These are phyloP conservation scores for Grantiella picta DNA, from an alignment of 2,113 vertebrate genomes.

Conservation along the genomic window DNA sequence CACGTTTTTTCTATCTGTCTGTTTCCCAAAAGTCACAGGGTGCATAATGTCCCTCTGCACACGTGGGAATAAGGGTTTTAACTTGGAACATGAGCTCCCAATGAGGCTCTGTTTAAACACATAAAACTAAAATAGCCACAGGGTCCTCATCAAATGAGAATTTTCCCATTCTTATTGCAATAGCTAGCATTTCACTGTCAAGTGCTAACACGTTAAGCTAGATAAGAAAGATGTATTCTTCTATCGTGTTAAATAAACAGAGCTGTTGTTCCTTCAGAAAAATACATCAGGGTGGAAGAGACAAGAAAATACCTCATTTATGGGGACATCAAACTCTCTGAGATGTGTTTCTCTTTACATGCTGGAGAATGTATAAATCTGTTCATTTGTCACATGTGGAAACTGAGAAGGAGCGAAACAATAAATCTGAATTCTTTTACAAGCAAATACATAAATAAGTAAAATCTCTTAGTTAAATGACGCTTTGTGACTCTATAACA, in stretches of 20 bases:
- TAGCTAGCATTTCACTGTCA: not conserved
- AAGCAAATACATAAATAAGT: not conserved
- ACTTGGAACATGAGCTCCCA: not conserved
- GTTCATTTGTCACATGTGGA: not conserved
- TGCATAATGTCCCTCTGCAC: not conserved
- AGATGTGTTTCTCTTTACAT: not conserved
- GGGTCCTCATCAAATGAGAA: not conserved
- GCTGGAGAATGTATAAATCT: not conserved
- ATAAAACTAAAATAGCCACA: not conserved
- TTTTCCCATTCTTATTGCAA: not conserved
- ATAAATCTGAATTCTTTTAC: not conserved
- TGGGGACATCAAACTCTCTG: not conserved
- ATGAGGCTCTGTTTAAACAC: not conserved
- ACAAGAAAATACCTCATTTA: not conserved
- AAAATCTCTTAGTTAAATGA: not conserved
- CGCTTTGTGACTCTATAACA: accelerated
- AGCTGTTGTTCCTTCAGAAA: not conserved
- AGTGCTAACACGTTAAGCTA: not conserved
- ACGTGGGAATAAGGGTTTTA: not conserved
- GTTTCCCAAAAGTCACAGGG: not conserved
- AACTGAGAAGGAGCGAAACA: not conserved
- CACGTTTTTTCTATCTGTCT: accelerated
- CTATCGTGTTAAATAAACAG: not conserved
- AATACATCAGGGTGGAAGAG: not conserved
- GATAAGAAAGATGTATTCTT: not conserved